These are phyloP conservation scores for Montipora cactus DNA, from an alignment of 64 coral and sea anemone species.

Conservation along the genomic window DNA sequence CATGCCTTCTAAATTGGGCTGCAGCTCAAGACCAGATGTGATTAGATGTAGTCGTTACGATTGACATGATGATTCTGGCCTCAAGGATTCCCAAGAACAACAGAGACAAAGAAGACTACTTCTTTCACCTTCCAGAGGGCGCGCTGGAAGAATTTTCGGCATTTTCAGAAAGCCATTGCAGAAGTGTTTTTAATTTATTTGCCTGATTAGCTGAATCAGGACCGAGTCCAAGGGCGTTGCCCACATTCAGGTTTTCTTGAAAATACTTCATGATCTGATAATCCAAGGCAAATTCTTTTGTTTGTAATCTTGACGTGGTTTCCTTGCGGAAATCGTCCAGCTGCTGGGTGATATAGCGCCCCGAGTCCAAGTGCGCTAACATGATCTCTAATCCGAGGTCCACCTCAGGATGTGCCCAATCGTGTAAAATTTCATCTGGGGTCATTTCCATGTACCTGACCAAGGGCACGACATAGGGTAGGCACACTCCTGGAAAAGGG, in stretches of 20 bases:
- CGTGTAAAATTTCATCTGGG: conserved; percentile 77
- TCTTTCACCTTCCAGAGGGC: not conserved
- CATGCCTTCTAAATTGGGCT: too few species aligned
- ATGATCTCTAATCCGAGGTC: conserved; percentile 81
- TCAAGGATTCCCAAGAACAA: not conserved
- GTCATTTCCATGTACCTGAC: conserved; percentile 84
- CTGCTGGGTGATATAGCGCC: conserved; percentile 81
- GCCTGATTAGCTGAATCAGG: conserved; percentile 54
- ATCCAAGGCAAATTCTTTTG: conserved; percentile 7
- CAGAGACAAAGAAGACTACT: not conserved
- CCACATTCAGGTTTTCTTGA: conserved; percentile 58
- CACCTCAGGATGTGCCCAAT: conserved; percentile 60
- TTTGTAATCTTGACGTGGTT: conserved; percentile 1
- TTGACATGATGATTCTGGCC: too few species aligned
- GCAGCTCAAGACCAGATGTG: too few species aligned
- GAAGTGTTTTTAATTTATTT: conserved; percentile 75
- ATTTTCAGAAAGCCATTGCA: conserved; percentile 93
- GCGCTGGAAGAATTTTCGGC: conserved; percentile 52
- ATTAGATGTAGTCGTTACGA: too few species aligned
- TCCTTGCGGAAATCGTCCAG: conserved; percentile 68
- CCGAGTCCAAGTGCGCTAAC: conserved; percentile 73
- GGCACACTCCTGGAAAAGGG: conserved; percentile 92
- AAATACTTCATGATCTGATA: conserved; percentile 74
- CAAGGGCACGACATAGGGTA: conserved; percentile 86
- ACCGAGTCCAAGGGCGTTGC: conserved; percentile 68